Conservation (phyloP, 2,113 vertebrate genomes). For the Sardina pilchardus region DNA sequence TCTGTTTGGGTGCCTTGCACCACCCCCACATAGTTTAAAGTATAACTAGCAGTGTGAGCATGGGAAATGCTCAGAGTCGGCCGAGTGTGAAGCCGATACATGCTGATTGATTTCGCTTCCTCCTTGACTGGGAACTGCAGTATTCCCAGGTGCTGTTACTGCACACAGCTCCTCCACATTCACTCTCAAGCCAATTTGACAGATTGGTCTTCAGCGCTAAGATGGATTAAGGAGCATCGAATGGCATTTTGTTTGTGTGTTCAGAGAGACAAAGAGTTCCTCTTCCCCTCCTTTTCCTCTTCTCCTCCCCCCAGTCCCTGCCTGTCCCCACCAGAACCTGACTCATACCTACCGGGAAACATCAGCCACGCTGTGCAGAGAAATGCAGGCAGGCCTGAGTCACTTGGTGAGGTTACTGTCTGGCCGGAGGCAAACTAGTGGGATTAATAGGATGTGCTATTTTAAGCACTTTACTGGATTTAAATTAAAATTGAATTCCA, state of each 20-base stretch:
- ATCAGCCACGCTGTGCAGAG: neutral
- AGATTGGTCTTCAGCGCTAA: conserved; percentile 62
- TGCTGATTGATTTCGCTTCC: conserved; percentile 61
- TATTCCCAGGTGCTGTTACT: conserved; percentile 65
- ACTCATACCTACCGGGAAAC: conserved; percentile 9
- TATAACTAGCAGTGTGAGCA: conserved; percentile 7
- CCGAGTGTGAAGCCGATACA: conserved; percentile 61
- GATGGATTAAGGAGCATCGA: conserved; percentile 61
- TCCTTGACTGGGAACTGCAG: conserved; percentile 53
- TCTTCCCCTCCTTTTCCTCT: conserved; percentile 18
- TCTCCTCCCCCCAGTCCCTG: neutral
- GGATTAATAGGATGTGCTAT: neutral
- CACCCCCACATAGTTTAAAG: neutral
- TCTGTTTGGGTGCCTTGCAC: neutral
- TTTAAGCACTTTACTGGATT: neutral
- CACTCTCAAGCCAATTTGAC: conserved; percentile 59
- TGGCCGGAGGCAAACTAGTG: neutral
- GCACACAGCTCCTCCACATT: conserved; percentile 55
- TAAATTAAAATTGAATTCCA: neutral
- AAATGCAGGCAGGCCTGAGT: neutral
- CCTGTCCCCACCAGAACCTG: neutral
- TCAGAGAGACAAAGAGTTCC: conserved; percentile 32
- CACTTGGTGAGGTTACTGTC: neutral
- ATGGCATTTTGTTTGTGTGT: conserved; percentile 13
- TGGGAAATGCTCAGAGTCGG: conserved; percentile 50